phyloP scores from a whole-genome alignment of 1,140 invertebrate species.

The Battus philenor region DNA sequence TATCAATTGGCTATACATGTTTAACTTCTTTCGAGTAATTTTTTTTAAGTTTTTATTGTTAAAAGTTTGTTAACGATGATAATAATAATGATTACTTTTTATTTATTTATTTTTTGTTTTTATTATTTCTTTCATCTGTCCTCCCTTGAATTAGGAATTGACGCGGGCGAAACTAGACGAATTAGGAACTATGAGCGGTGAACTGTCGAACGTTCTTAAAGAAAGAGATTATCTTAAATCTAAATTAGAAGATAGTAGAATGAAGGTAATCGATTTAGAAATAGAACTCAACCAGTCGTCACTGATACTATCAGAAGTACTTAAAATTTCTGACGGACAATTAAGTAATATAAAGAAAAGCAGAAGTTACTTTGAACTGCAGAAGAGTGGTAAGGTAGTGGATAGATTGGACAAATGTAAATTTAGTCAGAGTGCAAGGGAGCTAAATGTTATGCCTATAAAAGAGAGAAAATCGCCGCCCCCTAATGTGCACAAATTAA shows the following conservation, averaged over 20 bases:
- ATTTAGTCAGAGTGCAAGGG: constrained; percentile 57
- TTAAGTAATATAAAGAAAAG: constrained; percentile 55
- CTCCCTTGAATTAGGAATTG: constrained; percentile 53
- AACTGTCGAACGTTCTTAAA: constrained; percentile 44
- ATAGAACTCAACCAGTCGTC: constrained; percentile 69
- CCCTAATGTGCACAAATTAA: constrained; percentile 49
- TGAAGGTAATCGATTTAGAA: constrained; percentile 66
- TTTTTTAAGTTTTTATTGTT: constrained; percentile 69
- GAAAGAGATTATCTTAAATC: constrained; percentile 53
- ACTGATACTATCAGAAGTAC: constrained; percentile 59
- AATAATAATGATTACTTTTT: constrained; percentile 34
- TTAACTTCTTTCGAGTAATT: constrained; percentile 59
- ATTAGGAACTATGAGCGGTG: constrained; percentile 51
- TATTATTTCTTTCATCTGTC: constrained; percentile 53
- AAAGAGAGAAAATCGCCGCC: constrained; percentile 31
- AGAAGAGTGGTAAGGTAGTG: constrained; percentile 72
- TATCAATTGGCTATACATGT: constrained; percentile 58
- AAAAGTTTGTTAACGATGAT: constrained; percentile 59
- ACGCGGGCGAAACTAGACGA: constrained; percentile 52
- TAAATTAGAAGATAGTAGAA: constrained; percentile 59
- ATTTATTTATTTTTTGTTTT: constrained; percentile 41
- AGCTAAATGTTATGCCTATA: constrained; percentile 37
- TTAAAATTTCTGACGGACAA: constrained; percentile 60
- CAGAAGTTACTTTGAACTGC: constrained; percentile 64
- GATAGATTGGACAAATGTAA: constrained; percentile 62